Conservation (phyloP, 2,888 invertebrate genomes). For the Drosophila macrospina region DNA sequence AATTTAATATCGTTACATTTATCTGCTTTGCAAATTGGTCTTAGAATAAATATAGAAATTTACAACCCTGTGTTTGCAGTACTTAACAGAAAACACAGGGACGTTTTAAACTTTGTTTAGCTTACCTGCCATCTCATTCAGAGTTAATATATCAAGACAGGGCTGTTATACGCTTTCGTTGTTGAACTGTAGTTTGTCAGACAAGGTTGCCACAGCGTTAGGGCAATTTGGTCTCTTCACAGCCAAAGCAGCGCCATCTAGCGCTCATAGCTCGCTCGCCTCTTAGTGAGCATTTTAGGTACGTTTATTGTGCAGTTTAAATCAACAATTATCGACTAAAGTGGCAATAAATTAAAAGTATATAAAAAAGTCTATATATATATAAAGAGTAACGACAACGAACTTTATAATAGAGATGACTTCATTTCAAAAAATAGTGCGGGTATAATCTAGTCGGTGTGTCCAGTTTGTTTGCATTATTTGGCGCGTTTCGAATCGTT, state of each 20-base stretch:
- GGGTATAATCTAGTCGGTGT: slow-evolving; percentile 7
- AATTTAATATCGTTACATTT: too few species aligned
- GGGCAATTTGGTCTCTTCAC: too few species aligned
- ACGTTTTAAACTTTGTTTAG: too few species aligned
- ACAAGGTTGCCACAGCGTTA: too few species aligned
- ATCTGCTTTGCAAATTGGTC: too few species aligned
- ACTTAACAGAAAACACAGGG: too few species aligned
- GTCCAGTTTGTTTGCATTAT: not conserved
- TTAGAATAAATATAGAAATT: not conserved
- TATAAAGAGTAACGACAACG: slow-evolving; percentile 9
- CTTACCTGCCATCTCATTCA: too few species aligned
- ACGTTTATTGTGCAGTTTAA: slow-evolving; percentile 22
- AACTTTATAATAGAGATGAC: slow-evolving; percentile 14
- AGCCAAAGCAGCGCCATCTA: too few species aligned
- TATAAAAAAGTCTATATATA: slow-evolving; percentile 10
- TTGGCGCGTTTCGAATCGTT: slow-evolving; percentile 5
- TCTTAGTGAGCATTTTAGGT: slow-evolving; percentile 1
- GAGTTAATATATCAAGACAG: too few species aligned
- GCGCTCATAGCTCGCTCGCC: not conserved
- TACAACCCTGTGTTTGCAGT: too few species aligned
- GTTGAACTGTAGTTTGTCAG: too few species aligned
- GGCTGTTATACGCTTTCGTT: too few species aligned
- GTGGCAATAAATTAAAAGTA: slow-evolving; percentile 12
- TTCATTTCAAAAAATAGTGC: slow-evolving; percentile 4
- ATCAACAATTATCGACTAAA: slow-evolving; percentile 24